phyloP scores from a whole-genome alignment of 2,797 vertebrate genomes.

The Cossypha heuglini region DNA sequence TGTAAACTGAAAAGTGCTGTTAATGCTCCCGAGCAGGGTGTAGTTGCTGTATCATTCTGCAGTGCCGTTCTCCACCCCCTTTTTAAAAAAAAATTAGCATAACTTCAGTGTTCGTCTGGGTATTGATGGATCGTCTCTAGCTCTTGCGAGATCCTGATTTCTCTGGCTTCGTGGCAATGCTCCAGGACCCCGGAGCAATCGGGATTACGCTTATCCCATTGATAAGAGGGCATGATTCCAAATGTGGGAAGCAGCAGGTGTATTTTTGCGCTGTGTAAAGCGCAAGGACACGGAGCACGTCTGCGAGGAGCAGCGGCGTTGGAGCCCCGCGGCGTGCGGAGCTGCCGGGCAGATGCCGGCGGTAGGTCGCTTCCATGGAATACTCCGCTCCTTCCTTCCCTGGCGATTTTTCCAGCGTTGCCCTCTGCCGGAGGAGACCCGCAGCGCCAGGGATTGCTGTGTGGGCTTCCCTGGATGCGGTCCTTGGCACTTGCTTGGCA shows the following conservation, averaged over 20 bases:
- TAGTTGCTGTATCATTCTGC: conserved; percentile 7
- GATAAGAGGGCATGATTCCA: background rate
- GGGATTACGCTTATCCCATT: background rate
- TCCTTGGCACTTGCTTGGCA: background rate
- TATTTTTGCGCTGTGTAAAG: background rate
- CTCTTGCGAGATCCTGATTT: background rate
- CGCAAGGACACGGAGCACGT: fast-evolving
- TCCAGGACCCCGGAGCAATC: background rate
- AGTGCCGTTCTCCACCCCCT: background rate
- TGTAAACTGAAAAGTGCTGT: background rate
- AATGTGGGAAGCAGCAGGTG: background rate
- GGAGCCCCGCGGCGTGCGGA: fast-evolving
- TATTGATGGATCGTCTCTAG: background rate
- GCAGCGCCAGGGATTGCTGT: background rate
- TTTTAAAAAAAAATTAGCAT: background rate
- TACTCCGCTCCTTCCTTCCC: background rate
- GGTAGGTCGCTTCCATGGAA: background rate
- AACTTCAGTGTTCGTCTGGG: background rate
- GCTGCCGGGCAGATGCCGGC: background rate
- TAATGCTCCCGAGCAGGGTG: background rate
- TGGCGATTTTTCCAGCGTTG: background rate
- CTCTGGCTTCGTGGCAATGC: background rate
- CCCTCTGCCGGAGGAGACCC: conserved; percentile 39
- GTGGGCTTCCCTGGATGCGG: background rate
- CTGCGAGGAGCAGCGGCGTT: background rate